phyloP scores from a whole-genome alignment of 2,113 vertebrate species.

The Grus americana region DNA sequence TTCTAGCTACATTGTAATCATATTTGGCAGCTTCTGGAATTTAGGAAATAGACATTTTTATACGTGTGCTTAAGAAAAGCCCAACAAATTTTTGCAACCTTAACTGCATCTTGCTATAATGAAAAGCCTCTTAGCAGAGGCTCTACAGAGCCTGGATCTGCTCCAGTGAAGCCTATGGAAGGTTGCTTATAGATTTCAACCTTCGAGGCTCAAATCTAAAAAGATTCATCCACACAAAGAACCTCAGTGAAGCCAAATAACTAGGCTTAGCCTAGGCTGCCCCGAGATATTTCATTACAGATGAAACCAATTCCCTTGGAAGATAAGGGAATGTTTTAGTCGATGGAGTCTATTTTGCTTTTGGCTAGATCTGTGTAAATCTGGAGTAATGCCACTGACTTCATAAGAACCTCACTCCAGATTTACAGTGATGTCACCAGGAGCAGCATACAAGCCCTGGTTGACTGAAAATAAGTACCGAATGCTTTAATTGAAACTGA shows the following conservation, averaged over 20 bases:
- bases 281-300: constrained; percentile 33
- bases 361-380: constrained; percentile 13
- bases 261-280: background rate
- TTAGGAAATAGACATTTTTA: background rate
- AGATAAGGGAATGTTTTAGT: constrained; percentile 28
- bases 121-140: constrained; percentile 9
- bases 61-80: background rate
- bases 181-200: background rate
- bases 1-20: background rate
- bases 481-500: constrained; percentile 4
- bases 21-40: background rate
- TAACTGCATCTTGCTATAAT: background rate
- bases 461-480: background rate
- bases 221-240: background rate
- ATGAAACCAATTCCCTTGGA: constrained; percentile 45
- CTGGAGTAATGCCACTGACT: constrained; percentile 22
- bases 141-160: background rate
- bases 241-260: constrained; percentile 16
- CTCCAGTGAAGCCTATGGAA: background rate
- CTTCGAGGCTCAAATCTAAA: background rate
- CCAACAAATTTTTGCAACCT: background rate
- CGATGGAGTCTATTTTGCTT: background rate
- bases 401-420: background rate
- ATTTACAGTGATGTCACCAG: constrained; percentile 37
- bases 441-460: background rate